These are phyloP conservation scores for Mus caroli DNA, from an alignment of 2,797 vertebrate genomes.

Conservation along the genomic window DNA sequence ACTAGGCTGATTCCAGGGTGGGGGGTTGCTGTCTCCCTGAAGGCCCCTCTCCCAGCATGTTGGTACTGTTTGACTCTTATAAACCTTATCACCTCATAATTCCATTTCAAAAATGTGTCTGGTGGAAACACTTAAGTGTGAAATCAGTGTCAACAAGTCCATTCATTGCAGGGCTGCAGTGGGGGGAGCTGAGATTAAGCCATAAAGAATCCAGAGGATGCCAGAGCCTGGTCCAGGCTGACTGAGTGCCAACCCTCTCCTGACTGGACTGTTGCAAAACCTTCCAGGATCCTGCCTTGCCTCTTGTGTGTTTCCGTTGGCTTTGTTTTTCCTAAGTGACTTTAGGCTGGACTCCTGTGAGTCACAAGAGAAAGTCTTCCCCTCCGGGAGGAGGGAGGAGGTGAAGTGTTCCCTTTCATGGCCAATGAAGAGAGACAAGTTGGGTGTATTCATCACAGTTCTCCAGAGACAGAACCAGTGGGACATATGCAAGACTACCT, in stretches of 20 bases:
- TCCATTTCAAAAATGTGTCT: constrained; percentile 20
- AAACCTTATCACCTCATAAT: not conserved
- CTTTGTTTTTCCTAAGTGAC: constrained; percentile 12
- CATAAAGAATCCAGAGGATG: not conserved
- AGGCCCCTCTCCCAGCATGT: not conserved
- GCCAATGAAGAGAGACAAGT: not conserved
- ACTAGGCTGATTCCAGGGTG: not conserved
- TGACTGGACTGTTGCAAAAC: not conserved
- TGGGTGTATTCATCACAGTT: not conserved
- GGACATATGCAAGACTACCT: not conserved
- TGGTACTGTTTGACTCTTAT: not conserved
- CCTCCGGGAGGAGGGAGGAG: not conserved
- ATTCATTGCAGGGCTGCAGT: not conserved
- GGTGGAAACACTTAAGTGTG: not conserved
- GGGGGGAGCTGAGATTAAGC: not conserved
- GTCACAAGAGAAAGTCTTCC: not conserved
- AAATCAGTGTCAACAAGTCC: not conserved
- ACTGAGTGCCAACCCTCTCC: not conserved
- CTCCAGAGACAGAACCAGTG: not conserved
- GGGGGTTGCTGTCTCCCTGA: not conserved
- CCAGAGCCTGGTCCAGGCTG: not conserved
- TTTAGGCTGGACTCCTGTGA: not conserved
- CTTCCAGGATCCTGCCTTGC: not conserved
- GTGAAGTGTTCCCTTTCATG: not conserved
- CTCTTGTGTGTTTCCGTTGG: not conserved